These are phyloP conservation scores for Drosophila mimetica DNA, from an alignment of 2,888 invertebrate genomes.

Conservation along the genomic window DNA sequence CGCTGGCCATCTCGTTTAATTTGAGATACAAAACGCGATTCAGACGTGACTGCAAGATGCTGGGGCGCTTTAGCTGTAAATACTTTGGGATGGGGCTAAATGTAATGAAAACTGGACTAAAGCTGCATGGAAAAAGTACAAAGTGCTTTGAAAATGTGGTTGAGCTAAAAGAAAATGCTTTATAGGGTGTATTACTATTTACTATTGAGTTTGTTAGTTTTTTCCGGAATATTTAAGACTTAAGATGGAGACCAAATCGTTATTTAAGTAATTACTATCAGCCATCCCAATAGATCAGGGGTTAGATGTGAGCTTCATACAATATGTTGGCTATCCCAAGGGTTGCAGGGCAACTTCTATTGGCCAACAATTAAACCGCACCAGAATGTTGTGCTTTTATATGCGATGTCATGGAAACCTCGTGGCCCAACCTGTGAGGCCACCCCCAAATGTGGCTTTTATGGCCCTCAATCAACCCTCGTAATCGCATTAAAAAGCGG, in stretches of 20 bases:
- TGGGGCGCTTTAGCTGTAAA: constrained; percentile 2
- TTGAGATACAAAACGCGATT: constrained; percentile 48
- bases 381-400: constrained; percentile 59
- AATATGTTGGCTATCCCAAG: constrained; percentile 28
- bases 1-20: constrained; percentile 27
- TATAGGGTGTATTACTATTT: neutral
- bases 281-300: constrained; percentile 21
- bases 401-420: constrained; percentile 64
- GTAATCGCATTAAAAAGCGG: constrained; percentile 60
- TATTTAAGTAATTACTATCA: constrained; percentile 23
- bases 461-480: constrained; percentile 65
- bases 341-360: constrained; percentile 12
- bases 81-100: neutral
- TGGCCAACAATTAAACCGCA: constrained; percentile 52
- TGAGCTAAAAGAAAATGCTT: neutral
- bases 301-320: constrained; percentile 5
- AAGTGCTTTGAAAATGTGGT: neutral
- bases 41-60: constrained; percentile 44
- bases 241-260: neutral
- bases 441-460: constrained; percentile 32
- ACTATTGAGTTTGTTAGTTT: neutral
- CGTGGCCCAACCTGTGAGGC: neutral
- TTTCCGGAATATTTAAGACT: neutral
- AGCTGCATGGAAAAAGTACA: neutral
- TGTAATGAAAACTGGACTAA: constrained; percentile 9